Evolutionary conservation across 1,140 invertebrate genomes (phyloP).

Genomic region (Zaprionus gabonicus): DNA sequence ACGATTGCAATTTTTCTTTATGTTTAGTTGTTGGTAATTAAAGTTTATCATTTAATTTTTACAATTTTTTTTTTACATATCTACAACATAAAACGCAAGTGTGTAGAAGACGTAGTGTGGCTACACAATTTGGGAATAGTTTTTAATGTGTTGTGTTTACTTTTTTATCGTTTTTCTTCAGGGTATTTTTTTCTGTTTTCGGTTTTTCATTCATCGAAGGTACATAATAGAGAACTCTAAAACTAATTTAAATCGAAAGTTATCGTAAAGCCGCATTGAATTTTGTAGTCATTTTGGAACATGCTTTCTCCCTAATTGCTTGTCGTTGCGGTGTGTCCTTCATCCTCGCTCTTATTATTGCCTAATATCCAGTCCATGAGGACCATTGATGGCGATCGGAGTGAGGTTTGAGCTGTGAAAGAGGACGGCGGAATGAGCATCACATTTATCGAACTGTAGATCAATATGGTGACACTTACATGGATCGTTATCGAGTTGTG

Average conservation of each 20-base stretch:
- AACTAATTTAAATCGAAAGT: constrained; percentile 36
- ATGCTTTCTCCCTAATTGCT: not conserved
- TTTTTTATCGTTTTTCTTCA: constrained; percentile 1
- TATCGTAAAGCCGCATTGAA: constrained; percentile 20
- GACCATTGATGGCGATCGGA: constrained; percentile 90
- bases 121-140: constrained; percentile 45
- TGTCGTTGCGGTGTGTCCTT: constrained; percentile 5
- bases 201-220: constrained; percentile 49
- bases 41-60: constrained; percentile 53
- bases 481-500: constrained; percentile 87
- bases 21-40: constrained; percentile 31
- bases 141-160: constrained; percentile 2
- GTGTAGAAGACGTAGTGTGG: constrained; percentile 22
- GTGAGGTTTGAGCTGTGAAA: constrained; percentile 88
- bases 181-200: constrained; percentile 6
- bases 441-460: not conserved
- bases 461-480: constrained; percentile 46
- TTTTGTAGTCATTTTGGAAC: constrained; percentile 4
- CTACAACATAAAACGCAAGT: constrained; percentile 72
- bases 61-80: constrained; percentile 78
- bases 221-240: constrained; percentile 67
- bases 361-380: constrained; percentile 92
- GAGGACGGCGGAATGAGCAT: constrained; percentile 1
- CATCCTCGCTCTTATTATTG: constrained; percentile 79
- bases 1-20: constrained; percentile 35